Conservation (phyloP, 2,113 vertebrate species). For the Chrysemys picta region DNA sequence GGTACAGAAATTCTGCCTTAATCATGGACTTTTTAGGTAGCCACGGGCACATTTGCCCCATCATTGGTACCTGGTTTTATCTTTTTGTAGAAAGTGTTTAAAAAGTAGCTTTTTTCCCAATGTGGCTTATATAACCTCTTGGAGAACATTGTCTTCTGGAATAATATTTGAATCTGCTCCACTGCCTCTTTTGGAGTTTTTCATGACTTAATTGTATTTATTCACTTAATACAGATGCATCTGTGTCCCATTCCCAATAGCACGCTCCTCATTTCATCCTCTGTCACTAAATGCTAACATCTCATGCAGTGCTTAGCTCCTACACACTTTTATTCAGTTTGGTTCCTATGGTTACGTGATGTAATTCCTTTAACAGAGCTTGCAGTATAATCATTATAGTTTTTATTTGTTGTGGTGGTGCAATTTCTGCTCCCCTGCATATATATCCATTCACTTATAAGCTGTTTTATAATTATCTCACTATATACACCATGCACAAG, state of each 20-base stretch:
- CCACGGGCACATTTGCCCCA: neutral
- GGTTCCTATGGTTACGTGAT: slow-evolving; percentile 57
- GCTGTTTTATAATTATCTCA: neutral
- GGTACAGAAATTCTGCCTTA: neutral
- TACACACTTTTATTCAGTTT: slow-evolving; percentile 7
- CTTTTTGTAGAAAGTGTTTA: neutral
- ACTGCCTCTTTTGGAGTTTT: slow-evolving; percentile 57
- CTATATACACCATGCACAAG: neutral
- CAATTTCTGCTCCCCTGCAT: slow-evolving; percentile 17
- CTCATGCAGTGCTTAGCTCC: slow-evolving; percentile 31
- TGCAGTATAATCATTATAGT: slow-evolving; percentile 14
- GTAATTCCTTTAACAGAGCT: slow-evolving; percentile 29
- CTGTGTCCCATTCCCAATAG: slow-evolving; percentile 51
- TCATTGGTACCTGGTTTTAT: neutral
- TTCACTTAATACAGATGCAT: slow-evolving; percentile 63
- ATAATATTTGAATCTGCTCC: slow-evolving; percentile 55
- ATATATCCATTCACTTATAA: neutral
- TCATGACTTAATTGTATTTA: slow-evolving; percentile 70
- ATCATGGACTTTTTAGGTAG: neutral
- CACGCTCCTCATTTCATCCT: slow-evolving; percentile 60
- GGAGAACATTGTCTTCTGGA: slow-evolving; percentile 23
- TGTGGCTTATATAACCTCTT: slow-evolving; percentile 42
- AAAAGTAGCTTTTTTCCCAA: neutral
- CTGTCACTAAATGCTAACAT: slow-evolving; percentile 26
- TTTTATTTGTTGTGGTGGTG: slow-evolving; percentile 16